Base-by-base conservation (phyloP, 2,888 invertebrate species). In the Ametastegia equiseti region DNA sequence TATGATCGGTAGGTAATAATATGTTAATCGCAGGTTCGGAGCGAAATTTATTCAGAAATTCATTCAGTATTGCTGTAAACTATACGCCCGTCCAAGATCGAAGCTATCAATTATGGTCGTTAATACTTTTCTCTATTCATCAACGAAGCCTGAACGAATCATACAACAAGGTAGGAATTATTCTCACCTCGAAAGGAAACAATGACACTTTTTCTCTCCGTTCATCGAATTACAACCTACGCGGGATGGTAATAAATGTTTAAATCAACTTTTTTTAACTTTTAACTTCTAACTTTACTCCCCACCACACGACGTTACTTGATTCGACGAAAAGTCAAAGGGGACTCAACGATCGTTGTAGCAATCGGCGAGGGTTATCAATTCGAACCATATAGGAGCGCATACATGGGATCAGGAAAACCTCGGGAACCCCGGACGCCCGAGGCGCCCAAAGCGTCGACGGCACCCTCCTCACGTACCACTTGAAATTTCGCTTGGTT, bases 401-500 rank as follows among this genome's bases (percentile, higher is more conserved):
- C 39, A 45, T 78, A 63, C 60, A 50, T 33, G 36, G 60, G 60
- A 78, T 63, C 45, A 42, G 57, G 60, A 78, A 60, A 78, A 54
- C 75, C n/a, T 19, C 33, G 54, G 54, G 33, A 75, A 71, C 47
- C 71, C 47, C 30, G 71, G 15, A 23, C 45, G 45, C 71, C 75
- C 42, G 7, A 27, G 60, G 39, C 75, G 75, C 19, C 54, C 75
- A 27, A 45, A 23, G 75, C 54, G 71, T 45, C 15, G 45, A 30
- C n/a, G 57, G 27, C 60, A 71, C 85, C 84, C 85, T 84, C 82
- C 80, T 83, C 84, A 83, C 87, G 88, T 86, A 84, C 89, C 90
- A 91, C 91, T 91, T 89, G 88, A 91, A 91, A 91, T 90, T 90
- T 91, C 88, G 90, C 91, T 91, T 87, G 88, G 88, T 88, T 89